Evolutionary conservation across 2,797 vertebrate genomes (phyloP), one percentile per base, ranked within the genome.

Genomic region (Epinephelus coioides): DNA sequence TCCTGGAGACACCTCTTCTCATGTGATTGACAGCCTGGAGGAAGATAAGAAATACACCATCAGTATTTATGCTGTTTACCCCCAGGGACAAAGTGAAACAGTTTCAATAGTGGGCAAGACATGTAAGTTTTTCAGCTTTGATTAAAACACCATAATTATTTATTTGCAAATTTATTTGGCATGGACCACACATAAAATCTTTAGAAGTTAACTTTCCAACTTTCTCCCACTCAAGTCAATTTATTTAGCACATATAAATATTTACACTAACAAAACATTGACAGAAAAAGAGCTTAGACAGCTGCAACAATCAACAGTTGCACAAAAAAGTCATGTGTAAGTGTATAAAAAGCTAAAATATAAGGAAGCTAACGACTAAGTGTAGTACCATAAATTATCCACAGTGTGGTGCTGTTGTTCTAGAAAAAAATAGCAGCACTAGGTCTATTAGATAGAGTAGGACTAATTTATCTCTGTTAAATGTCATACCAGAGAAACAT

Each of bases 21-120:
- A 97, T 2, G 65, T 96, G 78, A 95, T 98, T 82, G 95, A 97
- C 75, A 95, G 95, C 83, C 83, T 98, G 86, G 94, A 97, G 70
- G 96, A 97, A 82, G 96, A 97, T 47, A 95, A 91, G 86, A 95
- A 95, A 17, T 97, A 97, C 88, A 95, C 78, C 5, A 54, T 97
- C 92, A 96, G 92, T 89, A 96, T 98, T 89, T 97, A 94, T 0
- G 94, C 96, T 0, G 69, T 96, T 69, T 97, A 96, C 43, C 94
- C 94, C 0, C 91, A 97, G 86, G 97, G 97, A 2, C 92, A 89
- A 0, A 97, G 96, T 81, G 93, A 96, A 63, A 94, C 96, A 0
- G 92, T 96, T 66, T 96, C 96, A 54, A 40, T 95, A 1, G 86
- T 93, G 18, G 96, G 96, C 2, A 96, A 94, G 92, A 98, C 97